Evolutionary conservation across 2,888 invertebrate species (phyloP).

Genomic region (Galerucella pusilla): DNA sequence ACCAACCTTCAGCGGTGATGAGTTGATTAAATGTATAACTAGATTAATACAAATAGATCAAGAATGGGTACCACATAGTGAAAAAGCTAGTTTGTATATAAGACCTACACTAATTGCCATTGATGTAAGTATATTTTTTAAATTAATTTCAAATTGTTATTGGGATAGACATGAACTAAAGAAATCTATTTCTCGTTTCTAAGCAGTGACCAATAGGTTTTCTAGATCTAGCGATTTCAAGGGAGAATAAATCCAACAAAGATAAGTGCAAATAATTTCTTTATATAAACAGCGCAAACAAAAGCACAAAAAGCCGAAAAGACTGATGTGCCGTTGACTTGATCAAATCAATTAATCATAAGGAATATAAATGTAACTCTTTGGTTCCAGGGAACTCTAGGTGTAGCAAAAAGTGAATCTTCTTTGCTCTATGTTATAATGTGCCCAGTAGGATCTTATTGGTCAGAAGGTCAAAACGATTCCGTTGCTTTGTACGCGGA

Average conservation of each 20-base stretch:
- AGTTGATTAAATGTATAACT: constrained; percentile 86
- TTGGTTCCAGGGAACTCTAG: constrained; percentile 83
- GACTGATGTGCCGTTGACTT: no score
- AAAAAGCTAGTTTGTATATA: constrained; percentile 92
- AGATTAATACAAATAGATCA: constrained; percentile 91
- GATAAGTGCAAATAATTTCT: no score
- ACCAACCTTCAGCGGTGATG: constrained; percentile 88
- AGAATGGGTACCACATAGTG: constrained; percentile 97
- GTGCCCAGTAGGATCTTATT: constrained; percentile 95
- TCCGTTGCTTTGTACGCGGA: constrained; percentile 91
- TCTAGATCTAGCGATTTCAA: no score
- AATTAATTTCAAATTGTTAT: no score
- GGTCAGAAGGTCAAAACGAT: constrained; percentile 70
- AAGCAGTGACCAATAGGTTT: no score
- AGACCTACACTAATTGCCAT: constrained; percentile 96
- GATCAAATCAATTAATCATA: no score
- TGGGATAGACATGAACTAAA: no score
- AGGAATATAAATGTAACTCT: not conserved
- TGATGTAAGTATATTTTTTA: constrained; percentile 77
- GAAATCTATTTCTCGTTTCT: no score
- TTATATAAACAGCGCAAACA: no score
- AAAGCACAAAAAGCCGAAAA: no score
- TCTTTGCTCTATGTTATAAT: constrained; percentile 92
- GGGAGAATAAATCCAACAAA: no score
- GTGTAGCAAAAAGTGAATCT: constrained; percentile 87